Conservation (phyloP, 2,888 invertebrate genomes). For the Leptothorax acervorum region DNA sequence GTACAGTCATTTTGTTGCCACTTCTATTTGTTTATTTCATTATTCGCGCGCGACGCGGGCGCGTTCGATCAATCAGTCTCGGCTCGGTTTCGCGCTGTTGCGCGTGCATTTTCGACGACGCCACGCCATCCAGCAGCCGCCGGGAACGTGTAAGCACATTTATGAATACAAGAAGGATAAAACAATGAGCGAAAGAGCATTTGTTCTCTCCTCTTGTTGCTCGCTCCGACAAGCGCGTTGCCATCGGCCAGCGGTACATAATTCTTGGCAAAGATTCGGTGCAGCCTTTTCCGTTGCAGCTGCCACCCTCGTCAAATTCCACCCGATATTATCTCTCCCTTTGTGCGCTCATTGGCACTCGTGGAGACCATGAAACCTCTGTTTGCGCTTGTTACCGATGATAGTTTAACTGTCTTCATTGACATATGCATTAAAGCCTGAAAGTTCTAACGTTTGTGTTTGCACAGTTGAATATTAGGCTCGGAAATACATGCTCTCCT, state of each 20-base stretch:
- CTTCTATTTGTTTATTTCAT: neutral
- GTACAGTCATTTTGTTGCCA: neutral
- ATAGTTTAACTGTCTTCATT: constrained; percentile 17
- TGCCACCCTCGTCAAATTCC: constrained; percentile 58
- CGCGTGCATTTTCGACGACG: constrained; percentile 29
- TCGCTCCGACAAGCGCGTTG: neutral
- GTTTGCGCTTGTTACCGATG: neutral
- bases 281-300: constrained; percentile 53
- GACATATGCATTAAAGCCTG: neutral
- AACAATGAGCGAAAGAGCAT: constrained; percentile 58
- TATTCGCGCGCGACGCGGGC: neutral
- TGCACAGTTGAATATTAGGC: constrained; percentile 14
- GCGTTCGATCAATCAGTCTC: constrained; percentile 50
- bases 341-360: neutral
- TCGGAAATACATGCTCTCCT: constrained; percentile 7
- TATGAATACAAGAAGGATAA: constrained; percentile 44
- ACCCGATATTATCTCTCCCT: constrained; percentile 34
- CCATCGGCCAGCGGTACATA: constrained; percentile 47
- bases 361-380: neutral
- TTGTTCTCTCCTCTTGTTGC: constrained; percentile 31
- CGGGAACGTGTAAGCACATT: neutral
- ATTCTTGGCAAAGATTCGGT: constrained; percentile 57
- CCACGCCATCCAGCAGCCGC: neutral
- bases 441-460: constrained; percentile 4
- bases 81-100: constrained; percentile 14